A percentile compares a stretch with the other conserved stretches of the same genome.
Conservation (phyloP, 2,888 invertebrate genomes). For the Charanyca ferruginea region DNA sequence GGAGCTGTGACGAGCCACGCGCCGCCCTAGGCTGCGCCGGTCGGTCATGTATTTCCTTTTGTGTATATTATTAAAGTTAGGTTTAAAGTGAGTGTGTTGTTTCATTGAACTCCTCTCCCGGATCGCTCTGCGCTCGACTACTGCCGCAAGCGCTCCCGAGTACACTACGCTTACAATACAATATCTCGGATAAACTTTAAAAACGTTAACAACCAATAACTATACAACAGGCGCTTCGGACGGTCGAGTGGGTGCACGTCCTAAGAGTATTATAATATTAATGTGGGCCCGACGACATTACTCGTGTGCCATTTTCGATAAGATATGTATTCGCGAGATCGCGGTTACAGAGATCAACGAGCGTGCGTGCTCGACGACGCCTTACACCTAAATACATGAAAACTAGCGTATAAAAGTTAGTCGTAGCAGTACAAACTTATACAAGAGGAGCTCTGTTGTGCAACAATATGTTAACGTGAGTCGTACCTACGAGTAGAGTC, state of each 20-base stretch:
- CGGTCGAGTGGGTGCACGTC: conserved; percentile 53
- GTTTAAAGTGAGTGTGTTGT: conserved; percentile 72
- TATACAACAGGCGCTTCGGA: conserved; percentile 63
- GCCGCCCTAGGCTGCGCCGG: conserved; percentile 39
- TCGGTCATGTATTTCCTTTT: conserved; percentile 81
- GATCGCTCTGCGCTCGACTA: background rate
- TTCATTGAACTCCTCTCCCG: conserved; percentile 62
- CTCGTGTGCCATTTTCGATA: conserved; percentile 38
- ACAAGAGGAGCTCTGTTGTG: conserved; percentile 44
- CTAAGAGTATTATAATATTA: conserved; percentile 11
- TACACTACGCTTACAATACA: conserved; percentile 37
- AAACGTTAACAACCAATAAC: conserved; percentile 81
- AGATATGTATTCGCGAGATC: conserved; percentile 53
- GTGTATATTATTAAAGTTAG: conserved; percentile 86
- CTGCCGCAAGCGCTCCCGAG: conserved; percentile 26
- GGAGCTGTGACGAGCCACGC: conserved; percentile 14
- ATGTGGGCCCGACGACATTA: conserved; percentile 7
- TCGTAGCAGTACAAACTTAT: conserved; percentile 44
- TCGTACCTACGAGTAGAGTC: too few relatives aligned
- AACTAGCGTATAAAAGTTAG: conserved; percentile 57
- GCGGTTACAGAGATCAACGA: conserved; percentile 18
- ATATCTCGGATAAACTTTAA: conserved; percentile 79
- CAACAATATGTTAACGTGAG: conserved; percentile 8
- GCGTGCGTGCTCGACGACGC: conserved; percentile 19
- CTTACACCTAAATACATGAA: conserved; percentile 39